Evolutionary conservation across 23 tunicate species (phyloP).

Genomic region (Halocynthia aurantium): DNA sequence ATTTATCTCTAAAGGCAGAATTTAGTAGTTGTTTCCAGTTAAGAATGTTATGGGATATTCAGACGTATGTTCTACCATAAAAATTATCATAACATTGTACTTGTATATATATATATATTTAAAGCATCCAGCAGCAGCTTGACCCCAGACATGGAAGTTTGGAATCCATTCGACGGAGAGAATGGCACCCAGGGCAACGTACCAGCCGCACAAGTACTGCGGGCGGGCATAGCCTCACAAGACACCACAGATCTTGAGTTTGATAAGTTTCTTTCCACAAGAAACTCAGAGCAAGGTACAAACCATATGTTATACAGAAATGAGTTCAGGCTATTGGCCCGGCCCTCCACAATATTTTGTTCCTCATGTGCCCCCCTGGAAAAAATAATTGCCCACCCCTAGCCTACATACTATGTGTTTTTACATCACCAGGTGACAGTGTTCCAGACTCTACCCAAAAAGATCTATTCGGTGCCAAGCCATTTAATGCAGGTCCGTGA

Average conservation of each 20-base stretch:
- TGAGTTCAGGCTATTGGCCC: too few relatives aligned
- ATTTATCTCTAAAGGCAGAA: too few relatives aligned
- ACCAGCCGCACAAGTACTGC: neutral
- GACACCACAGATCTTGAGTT: slow-evolving; percentile 55
- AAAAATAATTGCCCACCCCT: neutral
- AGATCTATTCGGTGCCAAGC: slow-evolving; percentile 26
- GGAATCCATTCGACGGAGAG: slow-evolving; percentile 92
- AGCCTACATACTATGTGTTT: too few relatives aligned
- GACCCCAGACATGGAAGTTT: slow-evolving; percentile 74
- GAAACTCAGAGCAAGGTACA: slow-evolving; percentile 43
- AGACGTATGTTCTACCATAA: neutral
- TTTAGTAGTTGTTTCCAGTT: too few relatives aligned
- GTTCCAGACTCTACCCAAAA: neutral
- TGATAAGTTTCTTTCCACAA: slow-evolving; percentile 71
- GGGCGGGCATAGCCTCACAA: slow-evolving; percentile 9
- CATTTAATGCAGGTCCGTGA: slow-evolving; percentile 14
- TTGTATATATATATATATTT: neutral
- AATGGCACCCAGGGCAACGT: slow-evolving; percentile 2
- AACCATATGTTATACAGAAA: neutral
- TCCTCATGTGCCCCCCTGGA: neutral
- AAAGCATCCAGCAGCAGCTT: slow-evolving; percentile 65
- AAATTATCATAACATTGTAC: neutral
- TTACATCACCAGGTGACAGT: too few relatives aligned
- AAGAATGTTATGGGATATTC: neutral
- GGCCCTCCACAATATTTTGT: too few relatives aligned